phyloP scores from a whole-genome alignment of 2,797 vertebrate genomes.

The Danio tinwini region DNA sequence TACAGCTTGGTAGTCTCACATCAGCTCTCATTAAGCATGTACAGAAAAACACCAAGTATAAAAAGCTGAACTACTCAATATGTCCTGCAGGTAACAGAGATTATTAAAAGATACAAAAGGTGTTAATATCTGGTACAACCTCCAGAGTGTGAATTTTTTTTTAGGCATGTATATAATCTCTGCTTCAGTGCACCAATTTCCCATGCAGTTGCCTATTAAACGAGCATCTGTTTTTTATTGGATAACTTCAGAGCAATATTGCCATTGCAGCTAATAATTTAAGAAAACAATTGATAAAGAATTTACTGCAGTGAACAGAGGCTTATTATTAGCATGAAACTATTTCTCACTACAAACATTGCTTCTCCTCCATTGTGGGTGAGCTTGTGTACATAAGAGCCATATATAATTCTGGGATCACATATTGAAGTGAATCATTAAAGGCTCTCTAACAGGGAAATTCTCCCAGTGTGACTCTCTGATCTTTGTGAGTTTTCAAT shows the following conservation, averaged over 20 bases:
- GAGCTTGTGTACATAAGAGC: background rate
- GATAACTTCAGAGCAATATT: slow-evolving; percentile 46
- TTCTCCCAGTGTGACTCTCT: slow-evolving; percentile 18
- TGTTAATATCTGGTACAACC: background rate
- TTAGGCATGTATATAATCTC: slow-evolving; percentile 29
- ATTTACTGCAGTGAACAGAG: slow-evolving; percentile 1
- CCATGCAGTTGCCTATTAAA: slow-evolving; percentile 49
- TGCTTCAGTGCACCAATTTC: slow-evolving; percentile 17
- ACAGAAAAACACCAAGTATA: background rate
- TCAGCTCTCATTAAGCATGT: background rate
- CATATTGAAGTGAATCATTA: slow-evolving; percentile 43
- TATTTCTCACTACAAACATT: background rate
- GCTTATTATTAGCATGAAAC: background rate
- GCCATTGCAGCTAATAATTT: slow-evolving; percentile 39
- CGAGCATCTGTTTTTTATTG: slow-evolving; percentile 59
- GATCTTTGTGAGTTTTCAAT: slow-evolving; percentile 35
- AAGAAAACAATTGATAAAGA: slow-evolving; percentile 31
- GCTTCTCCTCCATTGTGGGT: background rate
- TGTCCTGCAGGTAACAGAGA: background rate
- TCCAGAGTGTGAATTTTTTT: slow-evolving; percentile 25
- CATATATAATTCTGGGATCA: slow-evolving; percentile 14
- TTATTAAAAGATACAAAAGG: background rate
- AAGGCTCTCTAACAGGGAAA: slow-evolving; percentile 40
- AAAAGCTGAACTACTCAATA: background rate
- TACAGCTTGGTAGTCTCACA: background rate